Evolutionary conservation across 2,888 invertebrate genomes (phyloP).

Genomic region (Drepana falcataria): DNA sequence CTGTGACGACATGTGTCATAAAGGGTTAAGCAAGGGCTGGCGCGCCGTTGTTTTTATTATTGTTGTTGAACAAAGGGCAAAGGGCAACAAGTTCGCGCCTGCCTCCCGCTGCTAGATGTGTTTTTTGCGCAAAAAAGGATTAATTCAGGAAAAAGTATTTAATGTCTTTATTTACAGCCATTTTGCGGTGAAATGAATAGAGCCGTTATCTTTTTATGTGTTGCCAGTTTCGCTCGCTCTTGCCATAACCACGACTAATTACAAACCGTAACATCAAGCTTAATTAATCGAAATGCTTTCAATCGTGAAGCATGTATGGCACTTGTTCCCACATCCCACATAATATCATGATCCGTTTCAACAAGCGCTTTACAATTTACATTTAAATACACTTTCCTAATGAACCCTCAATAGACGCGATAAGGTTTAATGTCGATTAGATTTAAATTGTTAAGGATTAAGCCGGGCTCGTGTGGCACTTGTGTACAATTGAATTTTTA

Average conservation of each 20-base stretch:
- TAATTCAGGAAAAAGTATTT: slow-evolving; percentile 41
- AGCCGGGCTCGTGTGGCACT: slow-evolving; percentile 54
- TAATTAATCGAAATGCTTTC: slow-evolving; percentile 18
- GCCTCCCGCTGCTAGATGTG: slow-evolving; percentile 51
- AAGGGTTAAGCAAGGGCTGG: slow-evolving; percentile 64
- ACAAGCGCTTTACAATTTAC: slow-evolving; percentile 28
- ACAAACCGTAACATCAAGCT: neutral
- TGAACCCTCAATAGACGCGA: slow-evolving; percentile 10
- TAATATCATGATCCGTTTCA: slow-evolving; percentile 15
- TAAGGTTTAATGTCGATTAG: slow-evolving; percentile 5
- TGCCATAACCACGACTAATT: neutral
- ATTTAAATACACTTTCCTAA: slow-evolving; percentile 11
- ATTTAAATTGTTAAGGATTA: neutral
- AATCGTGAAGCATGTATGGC: slow-evolving; percentile 36
- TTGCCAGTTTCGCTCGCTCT: neutral
- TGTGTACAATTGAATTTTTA: slow-evolving; percentile 64
- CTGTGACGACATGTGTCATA: slow-evolving; percentile 58
- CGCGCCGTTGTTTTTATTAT: slow-evolving; percentile 66
- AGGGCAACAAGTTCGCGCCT: slow-evolving; percentile 65
- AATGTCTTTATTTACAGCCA: slow-evolving; percentile 38
- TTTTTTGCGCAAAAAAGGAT: slow-evolving; percentile 51
- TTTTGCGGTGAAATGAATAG: slow-evolving; percentile 1
- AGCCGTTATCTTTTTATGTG: neutral
- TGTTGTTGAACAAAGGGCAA: slow-evolving; percentile 54
- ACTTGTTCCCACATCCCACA: slow-evolving; percentile 27